These are phyloP conservation scores for Drosophila antonietae DNA, from an alignment of 2,888 invertebrate genomes.

Conservation along the genomic window DNA sequence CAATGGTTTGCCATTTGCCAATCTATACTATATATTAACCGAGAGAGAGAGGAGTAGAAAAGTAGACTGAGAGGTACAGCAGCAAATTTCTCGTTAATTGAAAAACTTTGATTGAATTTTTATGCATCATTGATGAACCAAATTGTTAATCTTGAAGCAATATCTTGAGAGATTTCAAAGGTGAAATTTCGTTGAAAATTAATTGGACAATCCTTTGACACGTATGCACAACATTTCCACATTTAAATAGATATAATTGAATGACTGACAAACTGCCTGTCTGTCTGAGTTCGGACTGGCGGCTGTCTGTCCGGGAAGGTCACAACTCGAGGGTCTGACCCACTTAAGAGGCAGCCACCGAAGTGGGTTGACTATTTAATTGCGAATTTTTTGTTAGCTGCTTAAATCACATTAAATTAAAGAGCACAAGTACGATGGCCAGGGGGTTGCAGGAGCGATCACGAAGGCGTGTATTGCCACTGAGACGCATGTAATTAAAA, in stretches of 20 bases:
- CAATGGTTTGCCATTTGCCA: constrained; percentile 25
- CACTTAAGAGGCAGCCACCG: constrained; percentile 36
- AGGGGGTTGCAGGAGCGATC: background rate
- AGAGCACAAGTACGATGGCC: constrained; percentile 26
- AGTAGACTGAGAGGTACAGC: background rate
- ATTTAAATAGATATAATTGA: constrained; percentile 48
- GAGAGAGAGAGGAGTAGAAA: background rate
- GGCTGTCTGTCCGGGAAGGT: constrained; percentile 53
- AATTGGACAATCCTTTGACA: constrained; percentile 39
- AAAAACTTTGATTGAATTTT: constrained; percentile 64
- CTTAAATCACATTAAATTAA: constrained; percentile 63
- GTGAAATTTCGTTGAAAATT: constrained; percentile 44
- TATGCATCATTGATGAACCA: constrained; percentile 43
- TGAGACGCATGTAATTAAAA: constrained; percentile 73
- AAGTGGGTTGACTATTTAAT: constrained; percentile 54
- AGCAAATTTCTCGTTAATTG: constrained; percentile 48
- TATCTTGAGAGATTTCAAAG: constrained; percentile 7
- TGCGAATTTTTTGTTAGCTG: constrained; percentile 47
- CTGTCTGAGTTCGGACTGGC: constrained; percentile 13
- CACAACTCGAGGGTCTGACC: constrained; percentile 40
- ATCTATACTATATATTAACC: constrained; percentile 1
- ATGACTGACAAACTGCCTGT: constrained; percentile 20
- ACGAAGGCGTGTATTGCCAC: constrained; percentile 40
- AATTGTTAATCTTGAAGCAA: constrained; percentile 31
- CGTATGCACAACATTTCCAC: constrained; percentile 31